Evolutionary conservation across 2,888 invertebrate genomes (phyloP), one percentile per base, ranked within the genome.

Genomic region (Drosophila niveifrons): DNA sequence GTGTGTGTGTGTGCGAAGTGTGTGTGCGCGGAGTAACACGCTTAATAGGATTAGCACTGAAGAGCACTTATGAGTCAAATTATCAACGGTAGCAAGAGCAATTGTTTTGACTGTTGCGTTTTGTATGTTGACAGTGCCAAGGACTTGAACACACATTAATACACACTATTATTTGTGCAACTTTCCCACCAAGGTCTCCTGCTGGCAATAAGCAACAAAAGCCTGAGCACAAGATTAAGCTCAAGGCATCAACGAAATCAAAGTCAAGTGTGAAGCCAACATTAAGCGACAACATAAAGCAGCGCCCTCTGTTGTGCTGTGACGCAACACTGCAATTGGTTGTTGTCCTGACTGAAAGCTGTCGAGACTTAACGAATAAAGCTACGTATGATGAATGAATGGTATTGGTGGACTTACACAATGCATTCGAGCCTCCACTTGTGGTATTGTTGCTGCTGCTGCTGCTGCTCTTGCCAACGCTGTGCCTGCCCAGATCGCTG

Each of bases 51-150:
- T 91, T 91, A 91, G 52, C 83, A 83, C 91, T 89, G 87, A 90
- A 91, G 90, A 90, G 91, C 91, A 91, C 91, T 91, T 91, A 91
- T 85, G 90, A 87, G 90, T 89, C 90, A 90, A 84, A 87, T 88
- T 80, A 87, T 88, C 78, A 84, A 79, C 82, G 79, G 71, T 55
- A 65, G 62, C 64, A 70, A 67, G 18, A 44, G 70, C 69, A 71
- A 71, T 80, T 85, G 83, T 80, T 78, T 71, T 75, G 83, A 79
- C 81, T 81, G 80, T 83, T 86, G 78, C 73, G 81, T 78, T 80
- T 69, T 85, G 83, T 87, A 61, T 83, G 86, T 86, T 89, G 88
- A 85, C 82, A 75, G 76, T 81, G 51, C 73, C 71, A 57, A 52
- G 66, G 63, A 78, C 75, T 66, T 34, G n/a, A 36, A 18, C 23